Percentiles rank a stretch among this genome's conserved stretches.
phyloP scores from a whole-genome alignment of 2,113 vertebrate species.

The Poeciliopsis turrubarensis region DNA sequence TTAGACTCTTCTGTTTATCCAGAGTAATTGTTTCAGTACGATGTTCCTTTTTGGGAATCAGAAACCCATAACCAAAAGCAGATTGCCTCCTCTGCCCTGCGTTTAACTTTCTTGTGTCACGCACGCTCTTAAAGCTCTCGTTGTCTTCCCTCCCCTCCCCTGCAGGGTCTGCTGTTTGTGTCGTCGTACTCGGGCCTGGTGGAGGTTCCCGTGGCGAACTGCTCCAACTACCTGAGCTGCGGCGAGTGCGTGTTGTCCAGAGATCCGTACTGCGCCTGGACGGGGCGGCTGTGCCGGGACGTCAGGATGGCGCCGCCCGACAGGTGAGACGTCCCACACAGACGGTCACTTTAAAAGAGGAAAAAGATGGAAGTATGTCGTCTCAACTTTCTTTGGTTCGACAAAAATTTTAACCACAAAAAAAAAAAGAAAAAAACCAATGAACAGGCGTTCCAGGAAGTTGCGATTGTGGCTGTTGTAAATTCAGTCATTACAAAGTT shows the following conservation, averaged over 20 bases:
- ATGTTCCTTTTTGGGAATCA: constrained; percentile 12
- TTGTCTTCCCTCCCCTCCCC: background rate
- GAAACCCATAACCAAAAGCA: constrained; percentile 23
- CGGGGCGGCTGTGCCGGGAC: constrained; percentile 76
- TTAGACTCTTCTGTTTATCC: constrained; percentile 43
- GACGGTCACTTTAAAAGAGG: background rate
- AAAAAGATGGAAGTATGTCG: too few species aligned
- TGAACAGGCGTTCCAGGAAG: too few species aligned
- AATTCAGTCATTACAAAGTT: too few species aligned
- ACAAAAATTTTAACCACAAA: too few species aligned
- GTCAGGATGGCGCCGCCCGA: constrained; percentile 74
- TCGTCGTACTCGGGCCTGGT: constrained; percentile 83
- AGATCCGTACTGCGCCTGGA: constrained; percentile 94
- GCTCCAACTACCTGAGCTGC: constrained; percentile 89
- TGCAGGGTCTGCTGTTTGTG: constrained; percentile 86
- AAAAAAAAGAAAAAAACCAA: too few species aligned
- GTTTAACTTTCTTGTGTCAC: background rate
- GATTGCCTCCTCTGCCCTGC: background rate
- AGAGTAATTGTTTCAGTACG: constrained; percentile 38
- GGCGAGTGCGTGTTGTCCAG: constrained; percentile 91
- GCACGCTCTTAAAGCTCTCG: background rate
- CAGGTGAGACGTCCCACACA: constrained; percentile 58
- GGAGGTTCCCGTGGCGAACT: constrained; percentile 90
- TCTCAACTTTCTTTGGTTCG: too few species aligned
- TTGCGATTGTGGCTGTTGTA: too few species aligned